Evolutionary conservation across 2,113 vertebrate species (phyloP), one percentile per base, ranked within the genome.

Genomic region (Tetrao urogallus): DNA sequence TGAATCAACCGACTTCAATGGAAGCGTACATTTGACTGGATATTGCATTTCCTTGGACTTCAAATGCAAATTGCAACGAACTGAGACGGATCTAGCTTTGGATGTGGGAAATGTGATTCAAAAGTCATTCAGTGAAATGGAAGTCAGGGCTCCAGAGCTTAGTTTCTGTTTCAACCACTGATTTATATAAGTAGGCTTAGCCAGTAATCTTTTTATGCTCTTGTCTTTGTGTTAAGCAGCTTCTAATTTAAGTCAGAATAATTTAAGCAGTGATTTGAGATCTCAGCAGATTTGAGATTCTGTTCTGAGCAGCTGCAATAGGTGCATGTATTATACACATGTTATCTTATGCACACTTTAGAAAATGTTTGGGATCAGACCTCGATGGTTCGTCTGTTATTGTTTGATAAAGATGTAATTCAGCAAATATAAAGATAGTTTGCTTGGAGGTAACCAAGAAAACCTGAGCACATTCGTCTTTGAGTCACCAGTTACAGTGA

Each of bases 11-110:
- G 6, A 71, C 75, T 76, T 13, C 58, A 30, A n/a, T 3, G n/a
- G 84, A 74, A 86, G 60, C 8, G 70, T 27, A 7, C 72, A 92
- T 92, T 77, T 17, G 43, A 45, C 81, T 92, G 91, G 90, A 86
- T 86, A 45, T 86, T 86, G 85, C 88, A 3, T 93, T 94, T 93
- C 94, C 94, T 88, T 60, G n/a, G 82, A 61, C 22, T 81, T 10
- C 3, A 58, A 28, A 81, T 45, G 79, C 70, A 63, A 92, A 94
- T 67, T 34, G 48, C 76, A 47, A 47, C 56, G 67, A 80, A 69
- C 66, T 75, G 13, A 8, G 76, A 9, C 36, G 13, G 57, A 85
- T 43, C 24, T 56, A 14, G 50, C 64, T 80, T 75, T 69, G 93
- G 88, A 86, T 74, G 91, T 69, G 89, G 78, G 85, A 92, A 63